A percentile compares a stretch with the other conserved stretches of the same genome.
Conservation (phyloP, 2,797 vertebrate genomes). For the Mormyrops attenuatus region DNA sequence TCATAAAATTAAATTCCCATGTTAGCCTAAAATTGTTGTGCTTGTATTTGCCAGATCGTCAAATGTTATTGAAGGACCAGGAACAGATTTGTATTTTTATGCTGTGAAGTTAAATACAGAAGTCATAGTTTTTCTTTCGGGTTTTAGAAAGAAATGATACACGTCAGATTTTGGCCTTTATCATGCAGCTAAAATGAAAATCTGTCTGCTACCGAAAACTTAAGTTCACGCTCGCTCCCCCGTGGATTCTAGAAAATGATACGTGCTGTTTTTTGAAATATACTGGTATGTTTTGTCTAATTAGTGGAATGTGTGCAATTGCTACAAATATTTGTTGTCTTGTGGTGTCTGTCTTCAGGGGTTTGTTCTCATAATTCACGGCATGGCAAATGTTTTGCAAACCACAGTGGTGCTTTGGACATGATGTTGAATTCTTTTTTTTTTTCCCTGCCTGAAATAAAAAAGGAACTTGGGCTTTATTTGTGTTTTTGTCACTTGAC, state of each 20-base stretch:
- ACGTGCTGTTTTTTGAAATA: background rate
- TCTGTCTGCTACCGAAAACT: background rate
- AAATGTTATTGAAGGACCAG: background rate
- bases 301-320: background rate
- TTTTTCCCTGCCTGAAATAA: background rate
- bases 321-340: background rate
- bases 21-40: background rate
- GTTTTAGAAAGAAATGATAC: background rate
- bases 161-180: background rate
- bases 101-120: background rate
- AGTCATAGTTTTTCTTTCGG: background rate
- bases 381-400: background rate
- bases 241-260: background rate
- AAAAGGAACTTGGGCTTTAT: background rate
- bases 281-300: background rate
- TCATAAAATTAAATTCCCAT: background rate
- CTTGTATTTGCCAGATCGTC: background rate
- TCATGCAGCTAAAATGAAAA: background rate
- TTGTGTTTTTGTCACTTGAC: background rate
- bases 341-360: background rate
- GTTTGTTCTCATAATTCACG: background rate
- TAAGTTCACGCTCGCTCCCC: background rate
- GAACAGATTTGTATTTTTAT: background rate
- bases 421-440: background rate
- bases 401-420: background rate